These are phyloP conservation scores for Tethea ocularis DNA, from an alignment of 2,888 invertebrate species.

Conservation along the genomic window DNA sequence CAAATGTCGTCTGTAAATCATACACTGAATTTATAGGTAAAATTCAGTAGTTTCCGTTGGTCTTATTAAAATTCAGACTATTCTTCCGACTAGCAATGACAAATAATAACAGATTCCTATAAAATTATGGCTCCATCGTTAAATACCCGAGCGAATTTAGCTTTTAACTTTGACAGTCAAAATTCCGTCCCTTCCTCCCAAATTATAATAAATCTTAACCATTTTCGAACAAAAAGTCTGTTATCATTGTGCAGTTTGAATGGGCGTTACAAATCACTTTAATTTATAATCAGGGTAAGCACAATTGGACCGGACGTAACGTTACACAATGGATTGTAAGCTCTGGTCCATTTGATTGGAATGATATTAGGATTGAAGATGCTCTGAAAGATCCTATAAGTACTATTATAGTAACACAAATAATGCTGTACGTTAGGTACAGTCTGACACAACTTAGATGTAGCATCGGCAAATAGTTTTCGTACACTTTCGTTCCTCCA, in stretches of 20 bases:
- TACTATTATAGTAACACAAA: no score
- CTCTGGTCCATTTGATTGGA: background rate
- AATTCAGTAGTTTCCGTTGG: no score
- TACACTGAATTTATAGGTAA: no score
- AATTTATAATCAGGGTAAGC: conserved; percentile 32
- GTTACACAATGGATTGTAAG: background rate
- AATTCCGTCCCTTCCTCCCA: conserved; percentile 6
- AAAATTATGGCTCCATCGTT: conserved; percentile 7
- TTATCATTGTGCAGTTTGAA: conserved; percentile 12
- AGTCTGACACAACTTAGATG: no score
- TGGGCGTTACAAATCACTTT: conserved; percentile 37
- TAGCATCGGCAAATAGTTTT: no score
- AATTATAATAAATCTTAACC: conserved; percentile 6
- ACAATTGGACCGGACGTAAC: conserved; percentile 30
- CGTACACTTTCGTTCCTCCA: no score
- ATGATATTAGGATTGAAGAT: background rate
- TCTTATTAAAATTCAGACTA: no score
- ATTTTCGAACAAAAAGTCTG: conserved; percentile 7
- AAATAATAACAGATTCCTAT: background rate
- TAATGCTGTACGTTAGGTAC: no score
- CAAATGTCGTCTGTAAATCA: no score
- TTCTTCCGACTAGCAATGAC: no score
- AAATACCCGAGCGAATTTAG: background rate
- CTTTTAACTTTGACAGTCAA: conserved; percentile 8
- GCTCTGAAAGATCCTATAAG: no score